Percentiles rank a stretch among this genome's conserved stretches.
These are phyloP conservation scores for Heliconius nattereri DNA, from an alignment of 1,140 invertebrate species.

Conservation along the genomic window DNA sequence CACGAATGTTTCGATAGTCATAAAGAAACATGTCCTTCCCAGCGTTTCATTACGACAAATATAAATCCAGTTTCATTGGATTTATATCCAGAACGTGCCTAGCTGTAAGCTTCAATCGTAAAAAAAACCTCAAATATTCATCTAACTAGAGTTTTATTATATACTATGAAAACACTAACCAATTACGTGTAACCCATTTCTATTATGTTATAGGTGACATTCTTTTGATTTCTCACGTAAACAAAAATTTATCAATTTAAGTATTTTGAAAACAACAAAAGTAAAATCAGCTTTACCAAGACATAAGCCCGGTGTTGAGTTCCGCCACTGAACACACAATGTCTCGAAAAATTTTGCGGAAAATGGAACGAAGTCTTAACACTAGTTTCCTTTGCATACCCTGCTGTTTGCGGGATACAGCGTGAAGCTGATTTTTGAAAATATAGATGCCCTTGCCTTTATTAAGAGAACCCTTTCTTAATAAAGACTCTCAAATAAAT, in stretches of 20 bases:
- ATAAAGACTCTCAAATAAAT: neutral
- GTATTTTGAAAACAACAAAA: no score
- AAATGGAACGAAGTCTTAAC: no score
- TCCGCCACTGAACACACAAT: no score
- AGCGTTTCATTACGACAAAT: conserved; percentile 10
- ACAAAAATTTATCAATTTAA: neutral
- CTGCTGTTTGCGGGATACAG: neutral
- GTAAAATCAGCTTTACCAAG: no score
- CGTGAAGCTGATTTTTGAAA: neutral
- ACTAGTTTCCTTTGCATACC: no score
- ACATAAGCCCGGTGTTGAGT: no score
- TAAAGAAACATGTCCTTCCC: neutral
- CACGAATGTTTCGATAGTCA: neutral
- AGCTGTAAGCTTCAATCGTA: conserved; percentile 37
- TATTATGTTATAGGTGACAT: neutral
- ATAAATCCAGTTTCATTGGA: conserved; percentile 12
- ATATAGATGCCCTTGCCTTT: neutral
- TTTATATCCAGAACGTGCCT: conserved; percentile 41
- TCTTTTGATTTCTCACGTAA: neutral
- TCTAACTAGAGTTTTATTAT: conserved; percentile 38
- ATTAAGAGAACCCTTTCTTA: neutral
- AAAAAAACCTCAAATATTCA: conserved; percentile 49
- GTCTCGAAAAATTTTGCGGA: no score
- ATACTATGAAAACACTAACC: neutral
- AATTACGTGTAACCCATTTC: neutral